Evolutionary conservation across 2,888 invertebrate species (phyloP).

Genomic region (Corythucha ciliata): DNA sequence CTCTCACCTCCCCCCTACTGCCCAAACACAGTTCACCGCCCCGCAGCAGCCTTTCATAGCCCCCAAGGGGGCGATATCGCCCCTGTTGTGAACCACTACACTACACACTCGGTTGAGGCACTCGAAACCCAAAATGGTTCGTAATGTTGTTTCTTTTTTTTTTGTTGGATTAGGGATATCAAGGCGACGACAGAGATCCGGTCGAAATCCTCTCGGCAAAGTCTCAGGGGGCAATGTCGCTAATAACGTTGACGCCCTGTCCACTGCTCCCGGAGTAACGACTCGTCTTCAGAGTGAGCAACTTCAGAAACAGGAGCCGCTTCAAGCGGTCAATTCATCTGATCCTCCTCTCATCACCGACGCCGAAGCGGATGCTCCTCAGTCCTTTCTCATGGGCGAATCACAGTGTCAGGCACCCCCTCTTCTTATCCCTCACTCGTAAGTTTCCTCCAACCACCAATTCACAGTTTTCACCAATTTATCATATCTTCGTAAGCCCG

Average conservation of each 20-base stretch:
- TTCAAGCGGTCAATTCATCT: conserved; percentile 18
- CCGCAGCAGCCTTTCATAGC: too few species aligned
- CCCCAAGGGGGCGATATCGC: too few species aligned
- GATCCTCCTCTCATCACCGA: conserved; percentile 20
- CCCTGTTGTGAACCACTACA: too few species aligned
- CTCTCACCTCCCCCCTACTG: too few species aligned
- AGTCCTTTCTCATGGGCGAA: conserved; percentile 21
- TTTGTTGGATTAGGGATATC: conserved; percentile 40
- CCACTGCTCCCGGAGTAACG: conserved; percentile 64
- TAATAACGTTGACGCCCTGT: conserved; percentile 33
- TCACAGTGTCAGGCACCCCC: conserved; percentile 16
- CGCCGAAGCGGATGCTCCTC: conserved; percentile 7
- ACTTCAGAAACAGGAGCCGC: conserved; percentile 48
- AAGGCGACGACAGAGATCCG: conserved; percentile 52
- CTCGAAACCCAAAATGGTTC: background rate
- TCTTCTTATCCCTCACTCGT: conserved; percentile 20
- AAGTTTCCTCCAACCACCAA: too few species aligned
- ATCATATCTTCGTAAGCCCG: too few species aligned
- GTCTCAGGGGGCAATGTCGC: conserved; percentile 42
- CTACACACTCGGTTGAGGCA: too few species aligned
- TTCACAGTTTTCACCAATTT: background rate
- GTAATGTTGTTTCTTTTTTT: conserved; percentile 21
- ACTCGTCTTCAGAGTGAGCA: conserved; percentile 74
- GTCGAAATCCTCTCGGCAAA: conserved; percentile 55
- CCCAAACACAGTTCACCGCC: too few species aligned